phyloP scores from a whole-genome alignment of 2,797 vertebrate species.

The Syncerus caffer region DNA sequence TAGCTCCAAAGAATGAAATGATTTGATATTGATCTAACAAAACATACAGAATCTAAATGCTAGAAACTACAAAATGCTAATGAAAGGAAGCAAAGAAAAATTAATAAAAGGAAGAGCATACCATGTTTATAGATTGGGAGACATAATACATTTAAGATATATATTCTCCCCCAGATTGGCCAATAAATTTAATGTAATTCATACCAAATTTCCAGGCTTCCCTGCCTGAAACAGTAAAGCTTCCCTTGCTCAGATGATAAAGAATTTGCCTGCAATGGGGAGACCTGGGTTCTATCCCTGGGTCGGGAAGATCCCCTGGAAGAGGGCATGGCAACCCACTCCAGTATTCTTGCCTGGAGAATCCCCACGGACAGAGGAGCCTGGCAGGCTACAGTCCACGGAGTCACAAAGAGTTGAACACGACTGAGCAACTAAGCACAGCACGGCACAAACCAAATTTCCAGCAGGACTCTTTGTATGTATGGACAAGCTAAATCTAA shows the following conservation, averaged over 20 bases:
- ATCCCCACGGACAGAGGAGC: neutral
- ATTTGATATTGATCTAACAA: neutral
- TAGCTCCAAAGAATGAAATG: neutral
- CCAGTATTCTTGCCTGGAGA: neutral
- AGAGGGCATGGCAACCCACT: neutral
- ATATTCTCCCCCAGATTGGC: neutral
- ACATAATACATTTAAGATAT: neutral
- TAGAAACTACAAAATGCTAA: neutral
- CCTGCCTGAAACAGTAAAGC: neutral
- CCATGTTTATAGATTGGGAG: neutral
- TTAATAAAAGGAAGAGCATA: neutral
- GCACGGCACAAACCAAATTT: neutral
- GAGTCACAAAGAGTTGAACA: neutral
- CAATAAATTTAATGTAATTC: neutral
- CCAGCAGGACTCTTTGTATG: neutral
- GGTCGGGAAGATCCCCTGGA: neutral
- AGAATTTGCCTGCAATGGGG: neutral
- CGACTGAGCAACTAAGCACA: neutral
- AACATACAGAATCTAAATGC: neutral
- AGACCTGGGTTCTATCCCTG: neutral
- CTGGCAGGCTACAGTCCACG: neutral
- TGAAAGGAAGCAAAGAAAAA: neutral
- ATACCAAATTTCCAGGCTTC: neutral
- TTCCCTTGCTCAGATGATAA: neutral
- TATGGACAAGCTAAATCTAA: neutral